phyloP scores from a whole-genome alignment of 2,113 vertebrate genomes.

The Haemorhous mexicanus region DNA sequence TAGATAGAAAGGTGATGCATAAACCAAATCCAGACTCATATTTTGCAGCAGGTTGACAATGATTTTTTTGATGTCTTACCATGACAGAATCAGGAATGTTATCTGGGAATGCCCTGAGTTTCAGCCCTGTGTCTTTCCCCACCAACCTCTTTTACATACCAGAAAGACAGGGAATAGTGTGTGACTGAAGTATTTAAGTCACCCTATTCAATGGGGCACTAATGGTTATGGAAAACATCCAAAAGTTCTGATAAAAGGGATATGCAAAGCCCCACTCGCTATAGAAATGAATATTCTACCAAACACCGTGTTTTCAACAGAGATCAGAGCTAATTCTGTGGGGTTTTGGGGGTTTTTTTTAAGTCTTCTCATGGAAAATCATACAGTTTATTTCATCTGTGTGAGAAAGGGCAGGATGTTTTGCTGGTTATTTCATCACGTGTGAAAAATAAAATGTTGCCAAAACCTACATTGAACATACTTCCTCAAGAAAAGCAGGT shows the following conservation, averaged over 20 bases:
- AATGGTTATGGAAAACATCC: neutral
- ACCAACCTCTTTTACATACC: neutral
- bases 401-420: constrained; percentile 48
- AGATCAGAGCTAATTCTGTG: neutral
- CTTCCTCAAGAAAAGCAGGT: constrained; percentile 43
- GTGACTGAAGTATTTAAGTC: neutral
- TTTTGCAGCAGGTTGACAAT: neutral
- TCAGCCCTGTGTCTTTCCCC: neutral
- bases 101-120: neutral
- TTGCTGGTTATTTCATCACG: constrained; percentile 28
- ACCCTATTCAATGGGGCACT: neutral
- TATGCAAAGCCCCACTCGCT: neutral
- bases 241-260: neutral
- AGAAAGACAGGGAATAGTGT: neutral
- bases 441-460: constrained; percentile 34
- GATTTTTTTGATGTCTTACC: neutral
- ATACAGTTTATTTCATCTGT: neutral
- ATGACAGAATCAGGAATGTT: neutral
- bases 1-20: neutral
- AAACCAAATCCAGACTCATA: neutral
- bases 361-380: neutral
- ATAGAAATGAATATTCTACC: neutral
- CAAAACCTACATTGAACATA: constrained; percentile 5
- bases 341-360: neutral
- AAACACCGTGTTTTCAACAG: neutral